A percentile compares a stretch with the other conserved stretches of the same genome.
phyloP scores from a whole-genome alignment of 1,140 invertebrate species.

The Yoshiicerus persimilis region DNA sequence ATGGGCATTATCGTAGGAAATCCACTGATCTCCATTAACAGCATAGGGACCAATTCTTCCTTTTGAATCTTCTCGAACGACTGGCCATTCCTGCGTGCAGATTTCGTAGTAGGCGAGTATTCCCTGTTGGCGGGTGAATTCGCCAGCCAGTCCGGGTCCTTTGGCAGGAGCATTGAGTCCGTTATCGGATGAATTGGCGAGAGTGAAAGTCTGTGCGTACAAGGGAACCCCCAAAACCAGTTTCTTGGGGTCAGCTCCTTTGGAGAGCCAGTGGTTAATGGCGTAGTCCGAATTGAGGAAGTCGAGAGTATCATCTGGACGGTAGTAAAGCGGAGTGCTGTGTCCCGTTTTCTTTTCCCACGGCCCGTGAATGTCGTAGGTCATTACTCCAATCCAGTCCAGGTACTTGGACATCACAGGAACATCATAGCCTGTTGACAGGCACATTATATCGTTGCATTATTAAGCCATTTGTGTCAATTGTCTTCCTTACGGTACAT shows the following conservation, averaged over 20 bases:
- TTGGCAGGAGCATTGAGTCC: slow-evolving; percentile 62
- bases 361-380: slow-evolving; percentile 83
- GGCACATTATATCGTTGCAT: no score
- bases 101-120: slow-evolving; percentile 67
- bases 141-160: slow-evolving; percentile 62
- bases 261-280: slow-evolving; percentile 63
- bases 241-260: slow-evolving; percentile 53
- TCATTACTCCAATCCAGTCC: slow-evolving; percentile 88
- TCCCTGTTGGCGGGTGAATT: slow-evolving; percentile 64
- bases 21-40: neutral
- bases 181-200: slow-evolving; percentile 63
- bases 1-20: neutral
- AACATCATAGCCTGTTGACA: slow-evolving; percentile 64
- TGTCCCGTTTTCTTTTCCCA: slow-evolving; percentile 90
- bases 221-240: neutral
- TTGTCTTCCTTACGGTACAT: no score
- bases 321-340: slow-evolving; percentile 75
- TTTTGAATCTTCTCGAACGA: neutral
- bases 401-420: slow-evolving; percentile 69
- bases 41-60: neutral
- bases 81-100: neutral
- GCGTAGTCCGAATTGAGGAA: slow-evolving; percentile 55
- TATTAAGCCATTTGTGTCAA: neutral
- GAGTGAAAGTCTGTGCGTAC: slow-evolving; percentile 80
- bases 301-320: slow-evolving; percentile 58